phyloP scores from a whole-genome alignment of 2,888 invertebrate species.

The Caenorhabditis doughertyi region DNA sequence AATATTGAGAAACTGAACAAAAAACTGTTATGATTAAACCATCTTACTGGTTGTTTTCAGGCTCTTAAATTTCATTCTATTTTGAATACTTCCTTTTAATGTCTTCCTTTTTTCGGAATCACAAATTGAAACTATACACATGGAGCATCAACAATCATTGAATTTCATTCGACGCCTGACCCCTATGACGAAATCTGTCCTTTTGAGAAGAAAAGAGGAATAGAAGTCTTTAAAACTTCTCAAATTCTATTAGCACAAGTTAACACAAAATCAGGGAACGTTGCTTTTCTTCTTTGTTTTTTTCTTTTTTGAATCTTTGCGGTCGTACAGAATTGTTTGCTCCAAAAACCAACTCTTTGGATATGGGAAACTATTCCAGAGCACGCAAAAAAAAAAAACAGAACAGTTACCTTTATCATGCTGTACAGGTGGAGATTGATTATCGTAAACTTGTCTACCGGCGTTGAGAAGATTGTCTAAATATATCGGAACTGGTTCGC shows the following conservation, averaged over 20 bases:
- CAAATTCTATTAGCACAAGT: too few species aligned
- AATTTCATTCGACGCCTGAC: neutral
- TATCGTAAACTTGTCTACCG: slow-evolving; percentile 80
- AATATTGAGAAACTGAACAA: too few species aligned
- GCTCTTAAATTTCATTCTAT: neutral
- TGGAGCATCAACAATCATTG: slow-evolving; percentile 41
- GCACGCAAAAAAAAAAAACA: too few species aligned
- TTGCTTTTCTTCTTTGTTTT: too few species aligned
- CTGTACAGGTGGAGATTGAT: slow-evolving; percentile 81
- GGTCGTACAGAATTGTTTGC: too few species aligned
- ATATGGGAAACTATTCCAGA: neutral
- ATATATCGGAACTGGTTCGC: slow-evolving; percentile 80
- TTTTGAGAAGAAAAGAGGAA: slow-evolving; percentile 1
- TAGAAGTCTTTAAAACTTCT: neutral
- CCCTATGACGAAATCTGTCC: neutral
- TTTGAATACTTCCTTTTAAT: neutral
- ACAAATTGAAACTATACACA: slow-evolving; percentile 8
- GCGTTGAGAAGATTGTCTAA: slow-evolving; percentile 78
- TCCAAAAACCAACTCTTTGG: too few species aligned
- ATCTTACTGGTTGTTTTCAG: too few species aligned
- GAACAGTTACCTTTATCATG: slow-evolving; percentile 55
- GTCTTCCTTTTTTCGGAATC: slow-evolving; percentile 2
- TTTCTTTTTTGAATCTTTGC: too few species aligned
- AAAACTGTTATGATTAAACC: too few species aligned
- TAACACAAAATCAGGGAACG: too few species aligned